These are phyloP conservation scores for Diplazon laetatorius DNA, from an alignment of 2,888 invertebrate species.

Conservation along the genomic window DNA sequence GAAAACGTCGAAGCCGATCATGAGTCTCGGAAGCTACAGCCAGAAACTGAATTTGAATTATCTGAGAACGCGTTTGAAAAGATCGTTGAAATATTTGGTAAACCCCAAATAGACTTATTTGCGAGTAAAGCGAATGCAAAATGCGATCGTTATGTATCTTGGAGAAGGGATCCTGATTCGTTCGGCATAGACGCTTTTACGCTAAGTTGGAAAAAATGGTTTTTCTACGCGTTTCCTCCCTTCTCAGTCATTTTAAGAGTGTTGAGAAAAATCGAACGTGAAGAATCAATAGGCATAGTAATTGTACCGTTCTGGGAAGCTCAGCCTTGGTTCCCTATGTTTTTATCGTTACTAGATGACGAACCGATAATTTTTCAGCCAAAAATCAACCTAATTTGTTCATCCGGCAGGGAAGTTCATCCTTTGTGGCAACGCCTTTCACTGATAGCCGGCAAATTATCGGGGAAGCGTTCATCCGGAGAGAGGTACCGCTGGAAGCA, in stretches of 20 bases:
- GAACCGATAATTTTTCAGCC: no score
- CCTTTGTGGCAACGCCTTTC: conserved; percentile 16
- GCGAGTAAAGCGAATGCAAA: conserved; percentile 66
- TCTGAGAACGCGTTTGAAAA: neutral
- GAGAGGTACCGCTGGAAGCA: conserved; percentile 16
- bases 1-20: neutral
- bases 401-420: conserved; percentile 59
- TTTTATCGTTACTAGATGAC: no score
- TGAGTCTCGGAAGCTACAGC: neutral
- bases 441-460: conserved; percentile 46
- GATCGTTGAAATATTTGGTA: neutral
- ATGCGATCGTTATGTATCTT: no score
- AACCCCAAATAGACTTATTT: conserved; percentile 66
- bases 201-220: no score
- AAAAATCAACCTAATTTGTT: conserved; percentile 56
- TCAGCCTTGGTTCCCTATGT: no score
- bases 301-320: no score
- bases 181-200: no score
- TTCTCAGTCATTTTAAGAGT: no score
- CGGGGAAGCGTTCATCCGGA: conserved; percentile 38
- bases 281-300: no score
- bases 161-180: no score
- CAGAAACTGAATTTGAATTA: conserved; percentile 25
- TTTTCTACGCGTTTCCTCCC: no score
- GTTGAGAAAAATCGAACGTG: no score